phyloP scores from a whole-genome alignment of 1,140 invertebrate species.

The Magallana angulata region DNA sequence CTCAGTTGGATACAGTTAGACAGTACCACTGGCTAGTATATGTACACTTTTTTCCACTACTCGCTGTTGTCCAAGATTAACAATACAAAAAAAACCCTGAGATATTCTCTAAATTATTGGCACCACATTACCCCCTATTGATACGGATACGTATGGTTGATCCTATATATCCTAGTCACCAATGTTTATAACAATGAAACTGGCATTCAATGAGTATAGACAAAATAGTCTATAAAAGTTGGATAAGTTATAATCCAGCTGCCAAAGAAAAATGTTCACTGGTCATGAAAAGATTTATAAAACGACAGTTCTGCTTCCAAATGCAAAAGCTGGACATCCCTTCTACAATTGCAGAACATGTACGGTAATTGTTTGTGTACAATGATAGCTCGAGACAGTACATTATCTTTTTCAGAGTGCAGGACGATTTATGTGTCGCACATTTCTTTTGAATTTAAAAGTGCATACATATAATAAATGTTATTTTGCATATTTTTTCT shows the following conservation, averaged over 20 bases:
- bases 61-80: slow-evolving; percentile 14
- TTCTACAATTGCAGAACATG: neutral
- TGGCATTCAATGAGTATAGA: slow-evolving; percentile 5
- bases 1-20: neutral
- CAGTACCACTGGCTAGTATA: neutral
- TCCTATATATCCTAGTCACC: neutral
- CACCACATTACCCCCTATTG: slow-evolving; percentile 1
- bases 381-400: too few relatives aligned
- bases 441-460: too few relatives aligned
- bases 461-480: too few relatives aligned
- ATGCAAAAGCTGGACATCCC: neutral
- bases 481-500: neutral
- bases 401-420: too few relatives aligned
- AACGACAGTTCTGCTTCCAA: neutral
- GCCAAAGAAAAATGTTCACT: slow-evolving; percentile 33
- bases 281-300: too few relatives aligned
- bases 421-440: too few relatives aligned
- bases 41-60: neutral
- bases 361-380: too few relatives aligned
- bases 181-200: slow-evolving; percentile 9
- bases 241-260: slow-evolving; percentile 15
- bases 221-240: neutral
- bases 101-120: slow-evolving; percentile 2
- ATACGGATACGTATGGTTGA: neutral
- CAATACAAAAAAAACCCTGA: neutral